A percentile compares a stretch with the other conserved stretches of the same genome.
phyloP scores from a whole-genome alignment of 2,888 invertebrate genomes.

The Drosophila aldrichi region DNA sequence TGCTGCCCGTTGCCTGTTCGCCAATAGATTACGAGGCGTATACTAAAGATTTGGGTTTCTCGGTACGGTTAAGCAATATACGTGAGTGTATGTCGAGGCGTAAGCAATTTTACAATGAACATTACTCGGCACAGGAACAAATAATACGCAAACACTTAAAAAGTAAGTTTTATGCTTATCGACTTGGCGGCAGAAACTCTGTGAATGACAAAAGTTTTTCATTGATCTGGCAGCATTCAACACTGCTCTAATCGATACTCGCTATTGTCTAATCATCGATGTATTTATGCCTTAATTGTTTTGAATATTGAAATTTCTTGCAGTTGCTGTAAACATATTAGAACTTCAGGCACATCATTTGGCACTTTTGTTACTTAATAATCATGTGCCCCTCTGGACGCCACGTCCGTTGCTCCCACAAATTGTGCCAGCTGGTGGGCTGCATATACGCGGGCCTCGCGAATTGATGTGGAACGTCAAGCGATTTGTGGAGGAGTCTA shows the following conservation, averaged over 20 bases:
- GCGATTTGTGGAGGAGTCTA: constrained; percentile 85
- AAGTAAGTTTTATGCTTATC: constrained; percentile 54
- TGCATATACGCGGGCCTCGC: constrained; percentile 86
- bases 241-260: not conserved
- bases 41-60: constrained; percentile 84
- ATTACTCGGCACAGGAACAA: constrained; percentile 81
- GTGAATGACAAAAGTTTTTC: constrained; percentile 16
- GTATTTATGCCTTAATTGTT: not conserved
- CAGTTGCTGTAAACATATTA: constrained; percentile 63
- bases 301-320: constrained; percentile 5
- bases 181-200: constrained; percentile 10
- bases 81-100: constrained; percentile 81
- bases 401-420: constrained; percentile 85
- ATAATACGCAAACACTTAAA: constrained; percentile 82
- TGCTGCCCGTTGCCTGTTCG: constrained; percentile 86
- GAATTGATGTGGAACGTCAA: constrained; percentile 84
- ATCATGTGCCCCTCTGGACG: constrained; percentile 86
- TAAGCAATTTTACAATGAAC: constrained; percentile 75
- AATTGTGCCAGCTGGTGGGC: constrained; percentile 86
- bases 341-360: constrained; percentile 85
- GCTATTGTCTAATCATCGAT: not conserved
- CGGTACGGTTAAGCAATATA: constrained; percentile 86
- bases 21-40: constrained; percentile 85
- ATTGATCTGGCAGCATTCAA: constrained; percentile 5
- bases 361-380: constrained; percentile 86